Evolutionary conservation across 1,140 invertebrate species (phyloP).

Genomic region (Ceratosolen solmsi): DNA sequence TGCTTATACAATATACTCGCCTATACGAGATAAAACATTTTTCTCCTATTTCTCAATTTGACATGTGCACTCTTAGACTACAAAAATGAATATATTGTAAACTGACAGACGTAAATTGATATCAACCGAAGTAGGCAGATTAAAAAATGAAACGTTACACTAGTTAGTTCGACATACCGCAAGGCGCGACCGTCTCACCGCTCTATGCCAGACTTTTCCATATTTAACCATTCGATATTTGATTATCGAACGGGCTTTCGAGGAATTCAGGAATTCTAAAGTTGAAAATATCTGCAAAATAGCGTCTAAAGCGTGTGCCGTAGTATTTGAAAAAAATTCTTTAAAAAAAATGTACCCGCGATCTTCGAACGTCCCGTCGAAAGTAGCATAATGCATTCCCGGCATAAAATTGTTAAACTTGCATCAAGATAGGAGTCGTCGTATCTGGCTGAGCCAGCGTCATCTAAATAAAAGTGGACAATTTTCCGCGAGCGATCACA

Average conservation of each 20-base stretch:
- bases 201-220: too few species aligned
- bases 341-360: too few species aligned
- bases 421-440: neutral
- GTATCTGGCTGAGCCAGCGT: neutral
- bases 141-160: too few species aligned
- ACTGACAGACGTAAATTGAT: conserved; percentile 10
- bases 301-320: too few species aligned
- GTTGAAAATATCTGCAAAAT: too few species aligned
- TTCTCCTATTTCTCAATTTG: neutral
- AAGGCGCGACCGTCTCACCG: too few species aligned
- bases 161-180: too few species aligned
- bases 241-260: too few species aligned
- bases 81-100: conserved; percentile 10
- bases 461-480: conserved; percentile 7
- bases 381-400: neutral
- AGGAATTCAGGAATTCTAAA: too few species aligned
- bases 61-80: neutral
- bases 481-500: neutral
- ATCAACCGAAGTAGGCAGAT: neutral
- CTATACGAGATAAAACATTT: neutral
- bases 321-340: too few species aligned
- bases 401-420: neutral
- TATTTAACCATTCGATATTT: too few species aligned
- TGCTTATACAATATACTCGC: neutral
- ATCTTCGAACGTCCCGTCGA: too few species aligned